Base-by-base conservation (phyloP, 2,888 invertebrate genomes). In the Drosophila fungiperda region DNA sequence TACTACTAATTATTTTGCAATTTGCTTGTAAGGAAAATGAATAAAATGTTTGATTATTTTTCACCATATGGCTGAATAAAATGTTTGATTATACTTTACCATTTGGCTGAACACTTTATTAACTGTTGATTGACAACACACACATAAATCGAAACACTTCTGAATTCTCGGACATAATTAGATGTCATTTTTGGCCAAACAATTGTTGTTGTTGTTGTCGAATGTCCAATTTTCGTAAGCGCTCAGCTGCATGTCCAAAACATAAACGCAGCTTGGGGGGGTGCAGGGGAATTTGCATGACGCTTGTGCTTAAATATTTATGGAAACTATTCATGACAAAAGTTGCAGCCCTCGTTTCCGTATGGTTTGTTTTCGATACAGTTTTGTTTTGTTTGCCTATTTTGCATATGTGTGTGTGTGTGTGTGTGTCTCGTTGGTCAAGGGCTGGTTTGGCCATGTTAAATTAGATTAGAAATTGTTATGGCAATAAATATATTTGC, bases 391-490 rank as follows among this genome's bases (percentile, higher is more conserved):
- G 78, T 78, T 76, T 68, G 68, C 52, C 70, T 73, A 67, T 71
- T 83, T 75, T 73, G 79, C 82, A 87, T 87, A 84, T 32, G 66
- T 71, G 76, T 68, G 26, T 38, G 29, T 54, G 42, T 20, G 7
- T 15, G 26, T 29, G 29, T 29, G 29, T 29, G 29, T 29, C 6
- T n/a, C 26, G 7, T n/a, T 38, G 55, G 26, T 57, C 26, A 29
- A 29, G 29, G 15, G 1, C n/a, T 45, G 45, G 45, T 29, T 57
- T 57, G 53, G 12, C 15, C 48, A 60, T 80, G 83, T 76, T 83
- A 88, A 86, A 83, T 88, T 83, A 84, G 84, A 86, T 84, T 78
- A 72, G 87, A 81, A 83, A 78, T 88, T 80, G 88, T 83, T 88
- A 84, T 67, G 68, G 68, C 86, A 67, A 85, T 87, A 83, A 83